phyloP scores from a whole-genome alignment of 53 echinoderm and acorn worm genomes.

The Hippasteria phrygiana region DNA sequence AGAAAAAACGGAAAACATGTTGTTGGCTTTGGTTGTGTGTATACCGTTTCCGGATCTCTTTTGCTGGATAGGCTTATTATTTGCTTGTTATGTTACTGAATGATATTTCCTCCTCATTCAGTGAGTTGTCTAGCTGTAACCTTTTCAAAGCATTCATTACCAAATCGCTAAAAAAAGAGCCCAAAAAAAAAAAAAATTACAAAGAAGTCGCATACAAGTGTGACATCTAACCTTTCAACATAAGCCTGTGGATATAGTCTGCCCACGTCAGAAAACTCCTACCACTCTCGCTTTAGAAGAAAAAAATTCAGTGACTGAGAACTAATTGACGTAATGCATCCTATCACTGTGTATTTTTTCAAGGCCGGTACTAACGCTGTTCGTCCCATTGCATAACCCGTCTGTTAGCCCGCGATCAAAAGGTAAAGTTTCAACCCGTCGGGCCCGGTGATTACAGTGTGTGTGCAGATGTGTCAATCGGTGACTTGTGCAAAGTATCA shows the following conservation, averaged over 20 bases:
- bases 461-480: neutral
- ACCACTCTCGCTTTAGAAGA: neutral
- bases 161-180: too few species aligned
- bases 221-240: conserved; percentile 22
- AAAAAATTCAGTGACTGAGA: neutral
- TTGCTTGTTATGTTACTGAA: too few species aligned
- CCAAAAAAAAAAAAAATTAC: neutral
- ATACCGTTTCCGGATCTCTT: too few species aligned
- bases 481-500: neutral
- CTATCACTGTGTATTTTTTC: conserved; percentile 26
- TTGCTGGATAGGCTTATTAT: too few species aligned
- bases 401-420: neutral
- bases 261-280: neutral
- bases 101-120: too few species aligned
- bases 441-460: neutral
- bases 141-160: too few species aligned
- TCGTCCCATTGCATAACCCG: neutral
- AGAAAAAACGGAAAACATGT: too few species aligned
- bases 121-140: too few species aligned
- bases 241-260: neutral
- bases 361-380: neutral
- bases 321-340: conserved; percentile 35
- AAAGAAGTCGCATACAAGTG: too few species aligned
- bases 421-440: neutral
- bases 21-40: too few species aligned